Percentiles rank a stretch among this genome's conserved stretches.
These are phyloP conservation scores for Florisuga fusca DNA, from an alignment of 2,797 vertebrate species.

Conservation along the genomic window DNA sequence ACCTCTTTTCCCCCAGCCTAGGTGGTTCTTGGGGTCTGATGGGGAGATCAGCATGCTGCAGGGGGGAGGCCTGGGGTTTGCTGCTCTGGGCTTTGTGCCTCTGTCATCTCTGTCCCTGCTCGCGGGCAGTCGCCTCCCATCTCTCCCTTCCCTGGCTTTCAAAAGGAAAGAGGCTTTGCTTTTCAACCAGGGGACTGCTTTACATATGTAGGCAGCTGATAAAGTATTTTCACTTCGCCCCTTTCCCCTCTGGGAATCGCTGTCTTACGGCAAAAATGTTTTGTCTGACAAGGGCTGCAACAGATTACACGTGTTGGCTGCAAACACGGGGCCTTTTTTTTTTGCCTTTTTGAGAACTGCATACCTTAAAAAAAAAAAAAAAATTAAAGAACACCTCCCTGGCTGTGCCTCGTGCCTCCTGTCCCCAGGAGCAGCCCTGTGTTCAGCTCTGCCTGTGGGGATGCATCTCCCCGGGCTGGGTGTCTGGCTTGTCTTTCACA, in stretches of 20 bases:
- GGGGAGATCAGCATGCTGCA: not conserved
- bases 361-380: not conserved
- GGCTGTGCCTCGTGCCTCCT: not conserved
- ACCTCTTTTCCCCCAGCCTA: not conserved
- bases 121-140: slow-evolving; percentile 6
- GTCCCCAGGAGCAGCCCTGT: not conserved
- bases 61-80: not conserved
- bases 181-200: slow-evolving; percentile 67
- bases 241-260: slow-evolving; percentile 73
- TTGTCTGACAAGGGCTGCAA: slow-evolving; percentile 75
- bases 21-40: not conserved
- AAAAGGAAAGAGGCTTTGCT: slow-evolving; percentile 65
- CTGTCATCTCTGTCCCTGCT: slow-evolving; percentile 27
- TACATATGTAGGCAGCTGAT: slow-evolving; percentile 81
- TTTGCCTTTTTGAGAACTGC: not conserved
- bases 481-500: not conserved
- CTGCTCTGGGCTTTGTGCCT: not conserved
- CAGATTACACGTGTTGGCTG: slow-evolving; percentile 73
- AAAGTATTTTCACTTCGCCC: slow-evolving; percentile 78
- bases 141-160: slow-evolving; percentile 26
- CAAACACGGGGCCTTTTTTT: slow-evolving; percentile 40
- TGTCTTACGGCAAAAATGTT: slow-evolving; percentile 69
- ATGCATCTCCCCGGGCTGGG: not conserved
- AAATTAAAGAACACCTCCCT: too few relatives aligned
- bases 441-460: not conserved